Conservation (phyloP, 1,140 invertebrate genomes). For the Aphaenogaster rudis region DNA sequence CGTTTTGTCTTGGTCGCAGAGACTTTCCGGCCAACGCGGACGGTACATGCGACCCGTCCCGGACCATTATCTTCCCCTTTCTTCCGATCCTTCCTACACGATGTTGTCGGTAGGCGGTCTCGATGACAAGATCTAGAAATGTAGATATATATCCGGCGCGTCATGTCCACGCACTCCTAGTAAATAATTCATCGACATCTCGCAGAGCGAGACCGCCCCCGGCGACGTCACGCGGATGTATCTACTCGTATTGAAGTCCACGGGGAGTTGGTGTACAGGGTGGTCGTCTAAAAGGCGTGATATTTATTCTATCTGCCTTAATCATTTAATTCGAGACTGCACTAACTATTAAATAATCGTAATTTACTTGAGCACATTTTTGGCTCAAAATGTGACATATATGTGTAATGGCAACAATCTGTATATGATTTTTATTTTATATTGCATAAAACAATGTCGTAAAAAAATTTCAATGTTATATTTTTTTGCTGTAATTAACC, state of each 20-base stretch:
- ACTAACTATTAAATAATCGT: background rate
- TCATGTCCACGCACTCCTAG: constrained; percentile 78
- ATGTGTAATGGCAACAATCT: background rate
- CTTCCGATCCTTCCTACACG: constrained; percentile 33
- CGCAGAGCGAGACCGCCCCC: constrained; percentile 51
- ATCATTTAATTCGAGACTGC: background rate
- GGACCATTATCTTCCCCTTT: constrained; percentile 31
- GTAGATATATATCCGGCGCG: constrained; percentile 75
- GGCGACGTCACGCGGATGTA: constrained; percentile 69
- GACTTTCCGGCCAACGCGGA: background rate
- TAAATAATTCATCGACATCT: constrained; percentile 81
- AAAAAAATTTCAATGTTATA: background rate
- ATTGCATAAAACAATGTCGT: background rate
- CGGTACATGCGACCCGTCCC: background rate
- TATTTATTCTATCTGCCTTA: background rate
- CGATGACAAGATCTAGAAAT: constrained; percentile 78
- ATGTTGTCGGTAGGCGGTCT: constrained; percentile 67
- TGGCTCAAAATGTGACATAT: background rate
- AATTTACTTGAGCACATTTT: background rate
- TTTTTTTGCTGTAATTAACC: background rate
- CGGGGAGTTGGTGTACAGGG: constrained; percentile 61
- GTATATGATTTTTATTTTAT: background rate
- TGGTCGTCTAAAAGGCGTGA: constrained; percentile 17
- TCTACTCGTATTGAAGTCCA: constrained; percentile 67
- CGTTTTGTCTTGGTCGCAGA: constrained; percentile 1